Base-by-base conservation (phyloP, 2,888 invertebrate species). In the Chymomyza caudatula region DNA sequence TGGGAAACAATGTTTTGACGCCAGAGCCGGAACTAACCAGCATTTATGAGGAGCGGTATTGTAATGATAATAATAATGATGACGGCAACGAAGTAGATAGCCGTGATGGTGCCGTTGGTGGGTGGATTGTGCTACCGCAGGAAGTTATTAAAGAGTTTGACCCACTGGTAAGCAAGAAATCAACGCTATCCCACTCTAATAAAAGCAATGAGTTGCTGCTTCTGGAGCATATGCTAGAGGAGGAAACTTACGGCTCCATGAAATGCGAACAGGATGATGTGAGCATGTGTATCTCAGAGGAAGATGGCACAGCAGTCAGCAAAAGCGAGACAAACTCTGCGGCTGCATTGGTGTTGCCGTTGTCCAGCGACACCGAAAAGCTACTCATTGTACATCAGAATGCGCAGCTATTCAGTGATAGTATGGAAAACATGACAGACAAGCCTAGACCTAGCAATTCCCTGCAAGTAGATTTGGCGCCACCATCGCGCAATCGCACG, bases 101-200 rank as follows among this genome's bases (percentile, higher is more conserved):
- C 65, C 65, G 44, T 17, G 84, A 85, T 13, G 85, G 87, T 3
- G 87, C 89, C 0, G 85, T 86, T 0, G 89, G 87, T 0, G 88
- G 77, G 0, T 61, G 63, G 54, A 8, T 25, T 49, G 22, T 56
- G 0, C n/a, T 58, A 25, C 19, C 85, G 0, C 86, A 76, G 76
- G 94, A 94, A 84, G 92, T 94, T n/a, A 93, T 95, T 56, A 92
- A 93, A 87, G 94, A 95, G 88, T 95, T 95, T 90, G 95, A 95
- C 90, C 95, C 94, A 1, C 88, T 93, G 22, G 83, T 72, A 19
- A 78, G 71, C 67, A 89, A 74, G 64, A 79, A 76, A 65, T 63
- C 89, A 58, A 76, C 87, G 56, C 67, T 90, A 69, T 69, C 87
- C 65, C 73, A 73, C 4, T 83, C 82, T 19, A 87, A 88, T 49